Evolutionary conservation across 2,113 vertebrate species (phyloP).

Genomic region (Urocitellus parryii): DNA sequence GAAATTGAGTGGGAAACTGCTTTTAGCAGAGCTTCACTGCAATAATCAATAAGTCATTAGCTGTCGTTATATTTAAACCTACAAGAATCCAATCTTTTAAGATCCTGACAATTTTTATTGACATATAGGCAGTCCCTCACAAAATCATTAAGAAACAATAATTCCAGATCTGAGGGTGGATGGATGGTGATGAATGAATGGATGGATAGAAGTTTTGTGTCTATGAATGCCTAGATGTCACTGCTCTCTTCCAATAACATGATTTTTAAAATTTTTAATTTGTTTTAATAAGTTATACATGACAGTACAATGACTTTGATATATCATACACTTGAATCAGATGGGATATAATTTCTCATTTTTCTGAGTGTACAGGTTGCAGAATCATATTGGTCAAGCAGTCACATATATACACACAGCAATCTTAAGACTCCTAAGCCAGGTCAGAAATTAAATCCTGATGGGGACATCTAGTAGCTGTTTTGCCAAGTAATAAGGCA

Average conservation of each 20-base stretch:
- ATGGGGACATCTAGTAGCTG: not conserved
- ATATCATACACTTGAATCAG: too few relatives aligned
- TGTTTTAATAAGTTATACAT: too few relatives aligned
- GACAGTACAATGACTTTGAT: too few relatives aligned
- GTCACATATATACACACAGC: too few relatives aligned
- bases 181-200: too few relatives aligned
- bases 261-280: not conserved
- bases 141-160: not conserved
- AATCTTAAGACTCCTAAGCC: not conserved
- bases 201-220: not conserved
- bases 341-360: too few relatives aligned
- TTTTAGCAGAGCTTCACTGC: not conserved
- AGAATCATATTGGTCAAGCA: too few relatives aligned
- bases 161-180: not conserved
- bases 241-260: not conserved
- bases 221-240: not conserved
- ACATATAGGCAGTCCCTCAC: not conserved
- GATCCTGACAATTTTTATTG: not conserved
- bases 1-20: not conserved
- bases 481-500: not conserved
- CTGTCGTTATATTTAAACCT: slow-evolving; percentile 68
- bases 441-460: not conserved
- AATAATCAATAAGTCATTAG: slow-evolving; percentile 55
- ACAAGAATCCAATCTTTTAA: slow-evolving; percentile 11
- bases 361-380: too few relatives aligned